Evolutionary conservation across 92 coral and sea anemone species (phyloP).

Genomic region (Palythoa heliodiscus): DNA sequence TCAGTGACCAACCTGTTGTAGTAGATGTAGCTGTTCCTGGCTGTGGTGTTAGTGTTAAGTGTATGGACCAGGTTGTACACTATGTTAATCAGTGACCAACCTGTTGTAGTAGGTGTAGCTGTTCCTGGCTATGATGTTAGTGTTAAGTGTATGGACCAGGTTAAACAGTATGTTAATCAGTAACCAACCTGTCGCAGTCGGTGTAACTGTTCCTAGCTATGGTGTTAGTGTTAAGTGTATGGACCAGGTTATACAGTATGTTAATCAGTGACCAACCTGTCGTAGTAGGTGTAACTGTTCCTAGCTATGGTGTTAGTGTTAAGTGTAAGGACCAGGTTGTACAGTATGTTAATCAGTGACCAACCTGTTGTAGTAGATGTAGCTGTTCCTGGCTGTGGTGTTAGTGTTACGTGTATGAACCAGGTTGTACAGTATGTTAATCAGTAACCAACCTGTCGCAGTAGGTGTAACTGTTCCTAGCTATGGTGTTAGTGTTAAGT

Average conservation of each 20-base stretch:
- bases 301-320: background rate
- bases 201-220: background rate
- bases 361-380: background rate
- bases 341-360: background rate
- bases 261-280: constrained; percentile 23
- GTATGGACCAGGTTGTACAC: background rate
- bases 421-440: too few relatives aligned
- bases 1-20: background rate
- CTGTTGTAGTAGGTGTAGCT: constrained; percentile 47
- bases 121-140: constrained; percentile 18
- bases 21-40: background rate
- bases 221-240: background rate
- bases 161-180: too few relatives aligned
- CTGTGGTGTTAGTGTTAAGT: background rate
- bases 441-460: too few relatives aligned
- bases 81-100: constrained; percentile 1
- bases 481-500: background rate
- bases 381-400: too few relatives aligned
- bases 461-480: too few relatives aligned
- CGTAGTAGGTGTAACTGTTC: constrained; percentile 5
- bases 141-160: too few relatives aligned
- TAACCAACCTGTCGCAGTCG: constrained; percentile 46
- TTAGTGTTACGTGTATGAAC: too few relatives aligned
- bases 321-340: too few relatives aligned
- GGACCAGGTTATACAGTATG: too few relatives aligned